phyloP scores from a whole-genome alignment of 2,113 vertebrate species.

The Carlito syrichta region DNA sequence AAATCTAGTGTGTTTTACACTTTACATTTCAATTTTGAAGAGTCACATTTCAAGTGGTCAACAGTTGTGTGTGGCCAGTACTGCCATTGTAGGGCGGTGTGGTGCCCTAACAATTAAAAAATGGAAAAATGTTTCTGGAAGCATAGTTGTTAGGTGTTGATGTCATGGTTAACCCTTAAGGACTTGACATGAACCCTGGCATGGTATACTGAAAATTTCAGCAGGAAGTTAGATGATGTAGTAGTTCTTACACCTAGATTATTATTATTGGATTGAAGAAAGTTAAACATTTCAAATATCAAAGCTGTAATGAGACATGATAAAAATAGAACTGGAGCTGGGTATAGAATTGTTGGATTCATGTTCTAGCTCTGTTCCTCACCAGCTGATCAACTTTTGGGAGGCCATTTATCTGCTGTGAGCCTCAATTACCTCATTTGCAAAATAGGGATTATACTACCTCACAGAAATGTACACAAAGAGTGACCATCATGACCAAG shows the following conservation, averaged over 20 bases:
- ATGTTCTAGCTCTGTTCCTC: neutral
- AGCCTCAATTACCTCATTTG: neutral
- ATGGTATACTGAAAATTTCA: neutral
- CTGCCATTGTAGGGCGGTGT: neutral
- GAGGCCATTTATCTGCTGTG: neutral
- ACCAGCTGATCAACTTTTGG: neutral
- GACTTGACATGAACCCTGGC: neutral
- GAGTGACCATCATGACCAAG: neutral
- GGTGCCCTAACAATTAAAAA: neutral
- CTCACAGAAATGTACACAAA: neutral
- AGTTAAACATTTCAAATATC: neutral
- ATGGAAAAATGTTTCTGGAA: neutral
- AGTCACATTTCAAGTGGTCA: neutral
- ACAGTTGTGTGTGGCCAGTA: too few relatives aligned
- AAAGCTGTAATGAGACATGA: neutral
- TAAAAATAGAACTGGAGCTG: neutral
- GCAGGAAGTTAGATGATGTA: neutral
- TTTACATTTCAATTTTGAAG: neutral
- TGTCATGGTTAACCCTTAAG: neutral
- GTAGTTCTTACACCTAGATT: neutral
- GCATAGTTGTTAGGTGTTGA: neutral
- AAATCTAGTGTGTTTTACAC: neutral
- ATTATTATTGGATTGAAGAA: neutral
- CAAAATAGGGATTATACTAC: neutral
- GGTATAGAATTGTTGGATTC: neutral